Percentiles rank a stretch among this genome's conserved stretches.
phyloP scores from a whole-genome alignment of 2,113 vertebrate genomes.

The Gymnogyps californianus region DNA sequence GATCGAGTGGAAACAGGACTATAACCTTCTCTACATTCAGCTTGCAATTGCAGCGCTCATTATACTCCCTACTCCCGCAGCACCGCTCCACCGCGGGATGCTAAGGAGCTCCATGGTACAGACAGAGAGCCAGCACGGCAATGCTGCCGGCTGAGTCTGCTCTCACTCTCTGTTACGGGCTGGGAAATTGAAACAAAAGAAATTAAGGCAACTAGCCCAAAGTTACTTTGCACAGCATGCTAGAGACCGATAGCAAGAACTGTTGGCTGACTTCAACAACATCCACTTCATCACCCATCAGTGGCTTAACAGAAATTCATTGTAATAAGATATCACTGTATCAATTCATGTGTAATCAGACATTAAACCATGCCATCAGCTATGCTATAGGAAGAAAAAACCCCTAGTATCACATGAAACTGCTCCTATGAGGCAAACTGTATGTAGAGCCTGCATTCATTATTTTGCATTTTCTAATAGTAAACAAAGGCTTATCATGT shows the following conservation, averaged over 20 bases:
- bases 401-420: background rate
- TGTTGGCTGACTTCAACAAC: background rate
- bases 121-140: background rate
- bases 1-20: background rate
- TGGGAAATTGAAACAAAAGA: background rate
- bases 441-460: background rate
- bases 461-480: background rate
- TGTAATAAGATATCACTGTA: background rate
- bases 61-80: background rate
- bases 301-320: background rate
- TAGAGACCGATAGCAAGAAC: background rate
- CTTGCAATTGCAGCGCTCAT: background rate
- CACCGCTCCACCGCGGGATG: background rate
- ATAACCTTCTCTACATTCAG: background rate
- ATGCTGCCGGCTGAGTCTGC: background rate
- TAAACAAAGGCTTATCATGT: background rate
- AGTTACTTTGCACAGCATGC: accelerated
- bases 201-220: background rate
- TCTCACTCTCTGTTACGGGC: background rate
- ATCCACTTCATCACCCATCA: background rate
- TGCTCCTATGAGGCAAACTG: background rate
- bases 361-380: background rate
- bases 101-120: accelerated
- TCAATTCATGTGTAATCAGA: background rate
- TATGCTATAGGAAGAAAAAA: background rate